Percentiles rank a stretch among this genome's conserved stretches.
Conservation (phyloP, 2,888 invertebrate genomes). For the Drosophila borborema region DNA sequence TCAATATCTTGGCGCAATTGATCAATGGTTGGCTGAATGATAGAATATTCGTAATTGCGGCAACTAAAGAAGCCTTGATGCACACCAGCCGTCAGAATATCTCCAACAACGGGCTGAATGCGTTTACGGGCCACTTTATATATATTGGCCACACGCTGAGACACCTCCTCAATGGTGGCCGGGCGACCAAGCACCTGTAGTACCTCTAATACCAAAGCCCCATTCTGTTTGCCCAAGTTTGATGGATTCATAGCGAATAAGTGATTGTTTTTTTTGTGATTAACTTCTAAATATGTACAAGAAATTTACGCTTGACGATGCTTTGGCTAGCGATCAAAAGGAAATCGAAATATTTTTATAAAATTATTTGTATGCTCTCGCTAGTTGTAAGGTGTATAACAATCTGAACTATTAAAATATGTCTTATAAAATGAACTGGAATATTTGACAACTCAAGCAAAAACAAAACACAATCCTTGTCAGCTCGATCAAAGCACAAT, state of each 20-base stretch:
- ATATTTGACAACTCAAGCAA: conserved; percentile 35
- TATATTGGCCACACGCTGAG: conserved; percentile 55
- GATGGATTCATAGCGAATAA: conserved; percentile 55
- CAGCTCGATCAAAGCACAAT: conserved; percentile 1
- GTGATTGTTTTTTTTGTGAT: conserved; percentile 5
- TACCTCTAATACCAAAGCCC: conserved; percentile 67
- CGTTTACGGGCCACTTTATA: conserved; percentile 52
- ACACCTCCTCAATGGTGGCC: conserved; percentile 57
- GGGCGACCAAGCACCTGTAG: conserved; percentile 67
- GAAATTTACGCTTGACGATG: conserved; percentile 52
- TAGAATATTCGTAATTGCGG: conserved; percentile 45
- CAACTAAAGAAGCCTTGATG: conserved; percentile 58
- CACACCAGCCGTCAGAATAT: conserved; percentile 57
- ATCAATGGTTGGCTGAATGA: conserved; percentile 58
- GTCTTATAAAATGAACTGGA: conserved; percentile 3
- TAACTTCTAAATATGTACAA: conserved; percentile 54
- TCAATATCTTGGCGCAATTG: conserved; percentile 64
- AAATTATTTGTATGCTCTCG: conserved; percentile 41
- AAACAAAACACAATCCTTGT: conserved; percentile 4
- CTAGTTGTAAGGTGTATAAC: conserved; percentile 35
- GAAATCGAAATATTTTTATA: conserved; percentile 50
- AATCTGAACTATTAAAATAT: conserved; percentile 28
- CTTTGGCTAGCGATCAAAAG: conserved; percentile 46
- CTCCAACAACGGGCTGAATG: conserved; percentile 64
- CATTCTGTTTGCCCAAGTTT: conserved; percentile 67